Base-by-base conservation (phyloP, 2,113 vertebrate genomes). In the Eonycteris spelaea region DNA sequence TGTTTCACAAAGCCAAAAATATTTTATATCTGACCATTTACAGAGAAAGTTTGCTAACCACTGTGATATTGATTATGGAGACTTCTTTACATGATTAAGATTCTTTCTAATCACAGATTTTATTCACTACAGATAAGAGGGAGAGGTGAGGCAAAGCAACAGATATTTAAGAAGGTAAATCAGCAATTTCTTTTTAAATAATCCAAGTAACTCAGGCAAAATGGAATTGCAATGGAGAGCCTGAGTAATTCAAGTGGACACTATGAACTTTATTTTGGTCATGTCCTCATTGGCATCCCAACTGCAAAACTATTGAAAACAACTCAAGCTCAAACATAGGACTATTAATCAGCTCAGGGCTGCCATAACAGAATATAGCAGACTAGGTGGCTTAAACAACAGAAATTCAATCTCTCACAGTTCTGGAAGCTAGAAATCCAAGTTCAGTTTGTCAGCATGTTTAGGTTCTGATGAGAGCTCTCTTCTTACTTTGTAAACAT, bases 71-170 rank as follows among this genome's bases (percentile, higher is more conserved):
- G 65, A 86, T 78, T 85, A 79, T 55, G 45, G 40, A 80, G 14
- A 18, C 22, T 55, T 93, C 22, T 67, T 84, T 68, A 84, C 26
- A 63, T 78, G n/a, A 95, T 75, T 85, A 82, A 92, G 95, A 88
- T 84, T 80, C 7, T 85, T 86, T 78, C 45, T 63, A 89, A 96
- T 53, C 68, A 91, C 7, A 59, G 7, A 33, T 33, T 33, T 63
- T 57, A 73, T 90, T 91, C 70, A 89, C 63, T 65, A 65, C 18
- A 86, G 4, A 43, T 30, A 5, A 95, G 15, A 94, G 2, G 48
- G 24, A 33, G 10, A 7, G 15, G 45, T 82, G 8, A 65, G 22
- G 35, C 21, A 97, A 43, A 87, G 7, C 35, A 90, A 73, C 14
- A 88, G 8, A 63, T 43, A 82, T 65, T 90, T 86, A 83, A 93